Conservation (phyloP, 2,797 vertebrate genomes). For the Myripristis jacobus region DNA sequence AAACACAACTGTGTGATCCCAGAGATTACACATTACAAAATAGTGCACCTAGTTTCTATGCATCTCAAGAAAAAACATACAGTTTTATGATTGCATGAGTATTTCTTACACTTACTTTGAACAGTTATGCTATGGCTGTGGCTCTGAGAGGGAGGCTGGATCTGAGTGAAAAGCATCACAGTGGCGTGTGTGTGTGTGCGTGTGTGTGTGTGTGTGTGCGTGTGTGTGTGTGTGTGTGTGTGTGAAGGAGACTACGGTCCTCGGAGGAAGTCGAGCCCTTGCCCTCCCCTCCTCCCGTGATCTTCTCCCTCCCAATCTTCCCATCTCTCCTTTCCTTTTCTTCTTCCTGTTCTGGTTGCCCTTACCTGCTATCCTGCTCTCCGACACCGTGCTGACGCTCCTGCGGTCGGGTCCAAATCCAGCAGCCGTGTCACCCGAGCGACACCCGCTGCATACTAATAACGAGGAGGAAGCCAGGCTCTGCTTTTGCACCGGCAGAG, state of each 20-base stretch:
- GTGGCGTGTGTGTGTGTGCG: neutral
- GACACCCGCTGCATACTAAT: conserved; percentile 70
- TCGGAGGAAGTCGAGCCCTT: conserved; percentile 10
- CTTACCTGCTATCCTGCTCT: conserved; percentile 75
- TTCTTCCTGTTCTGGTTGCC: conserved; percentile 50
- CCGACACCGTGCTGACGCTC: conserved; percentile 51
- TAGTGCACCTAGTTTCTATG: neutral
- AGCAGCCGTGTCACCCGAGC: conserved; percentile 71
- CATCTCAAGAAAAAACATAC: neutral
- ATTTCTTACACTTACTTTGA: neutral
- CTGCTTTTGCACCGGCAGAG: conserved; percentile 36
- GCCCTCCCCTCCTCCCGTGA: neutral
- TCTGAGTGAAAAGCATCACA: neutral
- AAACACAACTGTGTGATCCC: neutral
- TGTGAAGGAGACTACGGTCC: conserved; percentile 6
- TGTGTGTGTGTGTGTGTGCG: neutral
- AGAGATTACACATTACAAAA: neutral
- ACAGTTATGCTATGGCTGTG: neutral
- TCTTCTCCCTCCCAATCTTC: neutral
- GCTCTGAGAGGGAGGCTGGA: conserved; percentile 3
- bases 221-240: neutral
- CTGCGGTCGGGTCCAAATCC: conserved; percentile 58
- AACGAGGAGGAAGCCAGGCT: conserved; percentile 34
- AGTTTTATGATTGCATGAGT: neutral
- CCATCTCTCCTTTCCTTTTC: neutral